Evolutionary conservation across 2,113 vertebrate species (phyloP).

Genomic region (Archilochus colubris): DNA sequence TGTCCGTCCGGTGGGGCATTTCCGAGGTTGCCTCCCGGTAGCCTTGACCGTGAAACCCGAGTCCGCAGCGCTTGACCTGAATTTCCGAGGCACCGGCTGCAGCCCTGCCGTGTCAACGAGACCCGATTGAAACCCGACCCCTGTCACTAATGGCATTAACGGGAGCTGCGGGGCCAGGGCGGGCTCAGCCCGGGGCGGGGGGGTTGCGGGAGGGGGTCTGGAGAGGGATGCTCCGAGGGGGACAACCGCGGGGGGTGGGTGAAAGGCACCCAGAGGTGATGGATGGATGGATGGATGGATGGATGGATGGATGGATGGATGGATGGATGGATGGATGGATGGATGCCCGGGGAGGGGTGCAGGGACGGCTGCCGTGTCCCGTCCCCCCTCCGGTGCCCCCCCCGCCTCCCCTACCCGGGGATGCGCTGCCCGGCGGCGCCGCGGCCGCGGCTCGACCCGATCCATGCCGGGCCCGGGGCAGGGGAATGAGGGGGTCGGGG

Average conservation of each 20-base stretch:
- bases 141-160: constrained; percentile 75
- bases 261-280: neutral
- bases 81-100: constrained; percentile 67
- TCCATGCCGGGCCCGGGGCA: neutral
- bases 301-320: too few relatives aligned
- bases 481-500: too few relatives aligned
- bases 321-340: too few relatives aligned
- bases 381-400: too few relatives aligned
- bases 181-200: neutral
- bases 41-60: constrained; percentile 73
- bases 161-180: constrained; percentile 30
- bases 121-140: constrained; percentile 67
- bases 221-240: neutral
- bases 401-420: too few relatives aligned
- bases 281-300: neutral
- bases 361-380: too few relatives aligned
- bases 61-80: constrained; percentile 63
- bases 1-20: neutral
- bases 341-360: neutral
- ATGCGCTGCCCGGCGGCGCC: neutral
- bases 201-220: neutral
- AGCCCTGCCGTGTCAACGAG: constrained; percentile 55
- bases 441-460: neutral
- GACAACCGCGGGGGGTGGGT: neutral
- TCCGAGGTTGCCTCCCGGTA: constrained; percentile 30